These are phyloP conservation scores for Archips crataeganus DNA, from an alignment of 2,888 invertebrate genomes.

Conservation along the genomic window DNA sequence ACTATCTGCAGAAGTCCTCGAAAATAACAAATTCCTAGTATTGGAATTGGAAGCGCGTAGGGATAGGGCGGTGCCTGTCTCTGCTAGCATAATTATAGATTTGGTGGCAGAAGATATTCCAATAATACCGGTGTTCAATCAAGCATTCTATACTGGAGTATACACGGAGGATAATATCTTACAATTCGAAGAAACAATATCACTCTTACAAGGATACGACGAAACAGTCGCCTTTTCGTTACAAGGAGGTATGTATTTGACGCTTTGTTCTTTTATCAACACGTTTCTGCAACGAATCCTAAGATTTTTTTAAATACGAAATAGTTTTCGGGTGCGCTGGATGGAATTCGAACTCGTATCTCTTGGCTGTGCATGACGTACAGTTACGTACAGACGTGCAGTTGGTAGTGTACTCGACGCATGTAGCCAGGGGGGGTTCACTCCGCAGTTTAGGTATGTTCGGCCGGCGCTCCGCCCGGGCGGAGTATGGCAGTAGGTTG, in stretches of 20 bases:
- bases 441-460: too few species aligned
- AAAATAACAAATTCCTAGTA: slow-evolving; percentile 57
- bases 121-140: slow-evolving; percentile 54
- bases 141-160: slow-evolving; percentile 60
- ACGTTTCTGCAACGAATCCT: too few species aligned
- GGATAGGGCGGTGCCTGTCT: slow-evolving; percentile 59
- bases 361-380: too few species aligned
- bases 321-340: too few species aligned
- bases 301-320: too few species aligned
- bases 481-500: too few species aligned
- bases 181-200: slow-evolving; percentile 54
- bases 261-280: too few species aligned
- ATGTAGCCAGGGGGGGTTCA: too few species aligned
- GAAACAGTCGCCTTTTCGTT: slow-evolving; percentile 56
- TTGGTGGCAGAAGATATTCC: slow-evolving; percentile 51
- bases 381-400: too few species aligned
- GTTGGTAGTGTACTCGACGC: too few species aligned
- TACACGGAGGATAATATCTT: slow-evolving; percentile 53
- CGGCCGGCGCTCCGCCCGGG: too few species aligned
- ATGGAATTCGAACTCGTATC: too few species aligned
- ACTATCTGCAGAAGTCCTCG: slow-evolving; percentile 52
- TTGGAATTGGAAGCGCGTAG: slow-evolving; percentile 65
- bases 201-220: slow-evolving; percentile 58
- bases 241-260: slow-evolving; percentile 55
- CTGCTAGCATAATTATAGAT: slow-evolving; percentile 59